Percentiles rank a stretch among this genome's conserved stretches.
phyloP scores from a whole-genome alignment of 2,797 vertebrate genomes.

The Xenops minutus region DNA sequence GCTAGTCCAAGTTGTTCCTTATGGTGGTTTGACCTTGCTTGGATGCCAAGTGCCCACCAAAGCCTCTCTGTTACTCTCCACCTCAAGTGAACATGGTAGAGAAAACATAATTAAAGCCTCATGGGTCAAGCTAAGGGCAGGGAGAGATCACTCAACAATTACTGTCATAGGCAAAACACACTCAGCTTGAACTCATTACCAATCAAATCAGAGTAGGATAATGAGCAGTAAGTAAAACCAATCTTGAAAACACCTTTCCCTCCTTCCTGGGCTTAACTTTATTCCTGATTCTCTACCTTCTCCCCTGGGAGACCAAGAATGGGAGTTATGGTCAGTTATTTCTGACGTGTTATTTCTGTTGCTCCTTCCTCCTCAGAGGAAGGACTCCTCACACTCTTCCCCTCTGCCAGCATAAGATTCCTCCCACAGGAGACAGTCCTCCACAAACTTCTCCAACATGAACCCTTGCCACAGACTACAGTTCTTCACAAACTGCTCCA shows the following conservation, averaged over 20 bases:
- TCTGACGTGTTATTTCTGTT: not conserved
- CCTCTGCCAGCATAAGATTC: not conserved
- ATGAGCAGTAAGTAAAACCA: not conserved
- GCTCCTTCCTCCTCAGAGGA: not conserved
- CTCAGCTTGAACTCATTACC: not conserved
- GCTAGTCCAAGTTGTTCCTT: not conserved
- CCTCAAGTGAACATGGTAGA: not conserved
- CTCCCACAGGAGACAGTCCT: not conserved
- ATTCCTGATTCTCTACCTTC: not conserved
- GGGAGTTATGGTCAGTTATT: not conserved
- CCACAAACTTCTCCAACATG: not conserved
- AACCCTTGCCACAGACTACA: not conserved
- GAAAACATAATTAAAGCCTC: not conserved
- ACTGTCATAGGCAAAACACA: not conserved
- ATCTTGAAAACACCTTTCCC: not conserved
- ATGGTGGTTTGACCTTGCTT: not conserved
- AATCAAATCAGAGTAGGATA: not conserved
- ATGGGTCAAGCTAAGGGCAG: not conserved
- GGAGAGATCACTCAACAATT: not conserved
- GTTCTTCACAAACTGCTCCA: not conserved
- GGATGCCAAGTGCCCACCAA: not conserved
- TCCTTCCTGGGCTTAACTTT: not conserved
- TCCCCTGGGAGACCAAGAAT: not conserved
- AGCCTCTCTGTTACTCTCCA: not conserved
- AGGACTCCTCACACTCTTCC: not conserved